Evolutionary conservation across 1,140 invertebrate species (phyloP), one percentile per base, ranked within the genome.

Genomic region (Calephelis nemesis): DNA sequence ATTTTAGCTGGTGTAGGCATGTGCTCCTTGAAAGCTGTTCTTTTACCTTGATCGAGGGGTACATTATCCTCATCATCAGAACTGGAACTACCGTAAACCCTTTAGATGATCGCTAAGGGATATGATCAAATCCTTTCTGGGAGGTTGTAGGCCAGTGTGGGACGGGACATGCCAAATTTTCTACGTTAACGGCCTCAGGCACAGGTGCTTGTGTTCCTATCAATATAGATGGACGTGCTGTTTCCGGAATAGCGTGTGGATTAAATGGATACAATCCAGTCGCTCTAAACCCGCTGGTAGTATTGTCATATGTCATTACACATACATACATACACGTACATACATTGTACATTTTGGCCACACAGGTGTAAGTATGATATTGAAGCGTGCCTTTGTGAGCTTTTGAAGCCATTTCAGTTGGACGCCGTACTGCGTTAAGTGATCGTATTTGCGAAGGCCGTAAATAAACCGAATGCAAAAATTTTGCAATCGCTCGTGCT

Each of bases 261-360:
- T 78, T 74, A 4, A 72, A 73, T 9, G 71, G 71, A 74, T 73
- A 78, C 19, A 78, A 70, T 8, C 73, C 77, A 74, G 74, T 79
- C n/a, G 69, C 71, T 74, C 42, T 74, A 67, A 74, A 74, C 11
- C 77, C 71, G 47, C 70, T 76, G n/a, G 69, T 73, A 13, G 76
- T 78, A 65, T 78, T 76, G 47, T 45, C 70, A 13, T 75, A 67
- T 52, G 71, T 75, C 71, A 73, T 73, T n/a, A n/a, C n/a, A n/a
- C n/a, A n/a, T n/a, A n/a, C n/a, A n/a, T n/a, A n/a, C n/a, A n/a
- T n/a, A n/a, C n/a, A n/a, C n/a, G n/a, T n/a, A n/a, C n/a, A n/a
- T n/a, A n/a, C n/a, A n/a, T n/a, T n/a, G n/a, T n/a, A 9, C 71
- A 71, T 70, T 79, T 87, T 7, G 76, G 65, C 79, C 85, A 85